Conservation (phyloP, 1,140 invertebrate genomes). For the Carcinoscorpius rotundicauda region DNA sequence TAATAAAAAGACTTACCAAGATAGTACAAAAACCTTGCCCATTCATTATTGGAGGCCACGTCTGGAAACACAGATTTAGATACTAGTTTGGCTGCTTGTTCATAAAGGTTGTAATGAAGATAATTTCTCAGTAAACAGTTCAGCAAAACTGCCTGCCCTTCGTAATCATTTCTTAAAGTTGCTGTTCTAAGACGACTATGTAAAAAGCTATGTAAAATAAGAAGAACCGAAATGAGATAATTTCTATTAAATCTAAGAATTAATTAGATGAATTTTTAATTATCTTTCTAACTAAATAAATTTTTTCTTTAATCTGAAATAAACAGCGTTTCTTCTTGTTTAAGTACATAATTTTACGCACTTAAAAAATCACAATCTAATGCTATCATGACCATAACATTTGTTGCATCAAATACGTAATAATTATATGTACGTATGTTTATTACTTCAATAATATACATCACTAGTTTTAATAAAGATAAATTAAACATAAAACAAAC, state of each 20-base stretch:
- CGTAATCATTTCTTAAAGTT: conserved; percentile 87
- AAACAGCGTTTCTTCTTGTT: too few species aligned
- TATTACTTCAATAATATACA: too few species aligned
- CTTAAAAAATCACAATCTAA: conserved; percentile 3
- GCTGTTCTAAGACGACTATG: conserved; percentile 84
- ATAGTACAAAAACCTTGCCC: conserved; percentile 95
- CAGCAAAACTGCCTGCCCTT: conserved; percentile 91
- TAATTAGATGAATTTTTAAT: too few species aligned
- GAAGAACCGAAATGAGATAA: too few species aligned
- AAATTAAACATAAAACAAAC: conserved; percentile 6
- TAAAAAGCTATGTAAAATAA: conserved; percentile 46
- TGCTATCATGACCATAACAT: too few species aligned
- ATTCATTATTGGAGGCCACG: conserved; percentile 92
- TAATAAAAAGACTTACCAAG: conserved; percentile 33
- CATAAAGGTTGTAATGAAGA: conserved; percentile 88
- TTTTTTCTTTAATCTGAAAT: too few species aligned
- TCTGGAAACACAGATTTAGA: conserved; percentile 95
- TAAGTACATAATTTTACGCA: too few species aligned
- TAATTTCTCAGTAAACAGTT: conserved; percentile 94
- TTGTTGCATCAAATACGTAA: too few species aligned
- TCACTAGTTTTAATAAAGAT: background rate
- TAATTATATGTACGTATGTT: too few species aligned
- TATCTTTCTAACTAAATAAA: too few species aligned
- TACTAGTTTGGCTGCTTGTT: conserved; percentile 77
- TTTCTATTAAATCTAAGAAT: too few species aligned